Evolutionary conservation across 2,113 vertebrate species (phyloP).

Genomic region (Ciconia stormi): DNA sequence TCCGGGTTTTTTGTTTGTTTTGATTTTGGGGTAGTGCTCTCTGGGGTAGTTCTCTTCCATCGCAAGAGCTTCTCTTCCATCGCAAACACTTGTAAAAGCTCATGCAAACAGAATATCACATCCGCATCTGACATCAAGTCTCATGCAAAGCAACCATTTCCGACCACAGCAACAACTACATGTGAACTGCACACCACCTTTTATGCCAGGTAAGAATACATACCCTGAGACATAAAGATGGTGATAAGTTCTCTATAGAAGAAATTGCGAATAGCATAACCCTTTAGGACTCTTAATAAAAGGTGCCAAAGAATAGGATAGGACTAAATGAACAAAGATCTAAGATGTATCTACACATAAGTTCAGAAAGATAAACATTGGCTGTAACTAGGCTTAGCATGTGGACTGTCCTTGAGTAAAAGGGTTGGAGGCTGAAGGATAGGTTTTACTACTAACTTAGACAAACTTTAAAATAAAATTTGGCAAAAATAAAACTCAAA

Average conservation of each 20-base stretch:
- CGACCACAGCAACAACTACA: not conserved
- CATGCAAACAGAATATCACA: not conserved
- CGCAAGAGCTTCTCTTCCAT: not conserved
- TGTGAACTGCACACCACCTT: not conserved
- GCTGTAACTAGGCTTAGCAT: not conserved
- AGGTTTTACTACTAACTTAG: not conserved
- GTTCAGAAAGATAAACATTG: not conserved
- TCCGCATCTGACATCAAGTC: not conserved
- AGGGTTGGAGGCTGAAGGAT: not conserved
- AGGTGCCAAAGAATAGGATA: not conserved
- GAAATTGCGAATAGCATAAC: not conserved
- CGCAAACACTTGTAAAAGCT: not conserved
- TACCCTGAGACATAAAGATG: not conserved
- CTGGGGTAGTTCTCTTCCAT: not conserved
- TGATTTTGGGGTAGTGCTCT: not conserved
- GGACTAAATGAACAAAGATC: not conserved
- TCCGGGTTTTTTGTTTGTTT: not conserved
- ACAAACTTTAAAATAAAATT: not conserved
- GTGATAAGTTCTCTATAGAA: not conserved
- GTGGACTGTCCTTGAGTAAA: not conserved
- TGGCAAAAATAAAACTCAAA: not conserved
- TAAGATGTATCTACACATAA: not conserved
- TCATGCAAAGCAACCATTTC: not conserved
- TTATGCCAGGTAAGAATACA: not conserved
- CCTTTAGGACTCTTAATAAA: not conserved